A percentile compares a stretch with the other conserved stretches of the same genome.
Evolutionary conservation across 2,113 vertebrate genomes (phyloP).

Genomic region (Dolichotis patagonum): DNA sequence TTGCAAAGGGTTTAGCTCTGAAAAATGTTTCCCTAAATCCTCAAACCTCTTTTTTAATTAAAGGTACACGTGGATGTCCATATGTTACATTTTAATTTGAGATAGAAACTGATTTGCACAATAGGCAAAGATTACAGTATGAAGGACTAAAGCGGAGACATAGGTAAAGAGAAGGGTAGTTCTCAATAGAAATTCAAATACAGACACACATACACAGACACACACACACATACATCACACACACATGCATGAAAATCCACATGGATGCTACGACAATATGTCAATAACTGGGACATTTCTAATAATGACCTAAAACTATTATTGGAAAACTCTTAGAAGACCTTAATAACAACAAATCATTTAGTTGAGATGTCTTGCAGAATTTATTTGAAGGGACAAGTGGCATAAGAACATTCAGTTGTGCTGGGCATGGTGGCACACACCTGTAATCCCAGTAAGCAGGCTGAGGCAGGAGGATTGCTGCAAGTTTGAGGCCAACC

Average conservation of each 20-base stretch:
- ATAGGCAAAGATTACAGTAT: background rate
- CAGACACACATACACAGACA: background rate
- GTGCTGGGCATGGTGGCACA: too few species aligned
- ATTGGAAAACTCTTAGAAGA: background rate
- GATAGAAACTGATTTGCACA: slow-evolving; percentile 45
- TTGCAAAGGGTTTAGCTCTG: background rate
- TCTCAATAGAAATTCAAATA: slow-evolving; percentile 37
- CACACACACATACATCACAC: background rate
- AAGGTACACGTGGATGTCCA: background rate
- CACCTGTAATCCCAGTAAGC: too few species aligned
- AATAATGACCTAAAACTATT: background rate
- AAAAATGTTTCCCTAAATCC: slow-evolving; percentile 20
- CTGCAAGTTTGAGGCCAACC: too few species aligned
- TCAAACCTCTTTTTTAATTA: background rate
- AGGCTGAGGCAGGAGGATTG: too few species aligned
- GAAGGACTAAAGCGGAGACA: slow-evolving; percentile 14
- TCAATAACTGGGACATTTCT: background rate
- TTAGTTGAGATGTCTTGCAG: background rate
- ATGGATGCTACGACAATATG: background rate
- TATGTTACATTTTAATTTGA: slow-evolving; percentile 49
- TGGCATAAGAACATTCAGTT: background rate
- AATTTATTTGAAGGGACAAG: background rate
- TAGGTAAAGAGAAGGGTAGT: background rate
- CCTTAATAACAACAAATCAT: background rate
- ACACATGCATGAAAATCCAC: background rate